Conservation (phyloP, 1,140 invertebrate species). For the Hirudo medicinalis region DNA sequence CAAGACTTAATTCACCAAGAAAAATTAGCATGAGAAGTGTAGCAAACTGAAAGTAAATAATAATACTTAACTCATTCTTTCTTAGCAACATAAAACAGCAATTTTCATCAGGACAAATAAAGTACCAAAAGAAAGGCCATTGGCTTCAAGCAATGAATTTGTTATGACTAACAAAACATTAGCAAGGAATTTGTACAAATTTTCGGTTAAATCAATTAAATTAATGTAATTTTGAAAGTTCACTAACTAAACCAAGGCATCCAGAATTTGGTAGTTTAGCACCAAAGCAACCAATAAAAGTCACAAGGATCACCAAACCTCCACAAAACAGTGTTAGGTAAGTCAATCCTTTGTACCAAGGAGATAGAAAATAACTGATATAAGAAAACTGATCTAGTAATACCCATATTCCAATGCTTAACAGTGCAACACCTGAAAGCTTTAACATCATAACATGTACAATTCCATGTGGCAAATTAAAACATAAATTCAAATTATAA, state of each 20-base stretch:
- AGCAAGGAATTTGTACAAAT: too few relatives aligned
- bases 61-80: too few relatives aligned
- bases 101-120: neutral
- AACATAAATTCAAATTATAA: too few relatives aligned
- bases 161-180: too few relatives aligned
- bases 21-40: constrained; percentile 3
- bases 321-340: neutral
- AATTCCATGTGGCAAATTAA: too few relatives aligned
- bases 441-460: neutral
- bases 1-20: neutral
- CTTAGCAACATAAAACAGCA: neutral
- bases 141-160: neutral
- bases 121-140: too few relatives aligned
- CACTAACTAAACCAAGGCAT: constrained; percentile 5
- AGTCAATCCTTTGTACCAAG: neutral
- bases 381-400: neutral
- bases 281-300: neutral
- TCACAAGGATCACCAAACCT: neutral
- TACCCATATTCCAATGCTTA: neutral
- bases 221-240: too few relatives aligned
- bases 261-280: neutral
- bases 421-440: neutral
- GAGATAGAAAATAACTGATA: neutral
- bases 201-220: too few relatives aligned
- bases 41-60: neutral